A percentile compares a stretch with the other conserved stretches of the same genome.
Evolutionary conservation across 2,113 vertebrate genomes (phyloP).

Genomic region (Xenus cinereus): DNA sequence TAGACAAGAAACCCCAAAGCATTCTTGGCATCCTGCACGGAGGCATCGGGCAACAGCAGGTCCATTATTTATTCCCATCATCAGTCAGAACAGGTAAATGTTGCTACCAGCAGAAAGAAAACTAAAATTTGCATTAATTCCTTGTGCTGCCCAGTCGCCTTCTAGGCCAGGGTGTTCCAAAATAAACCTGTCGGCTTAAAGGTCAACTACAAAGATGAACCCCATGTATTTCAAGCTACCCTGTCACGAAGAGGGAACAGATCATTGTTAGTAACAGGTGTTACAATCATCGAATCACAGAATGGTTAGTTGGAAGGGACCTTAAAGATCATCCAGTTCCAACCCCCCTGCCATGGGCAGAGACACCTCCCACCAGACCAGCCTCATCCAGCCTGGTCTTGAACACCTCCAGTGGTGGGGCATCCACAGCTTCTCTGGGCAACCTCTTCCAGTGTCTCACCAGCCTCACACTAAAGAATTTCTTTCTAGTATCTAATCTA

Average conservation of each 20-base stretch:
- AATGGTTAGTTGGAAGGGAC: no score
- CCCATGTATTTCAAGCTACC: neutral
- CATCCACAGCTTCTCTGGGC: no score
- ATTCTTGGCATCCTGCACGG: neutral
- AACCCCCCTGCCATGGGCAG: no score
- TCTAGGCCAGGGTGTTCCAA: neutral
- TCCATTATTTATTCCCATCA: neutral
- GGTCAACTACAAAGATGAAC: neutral
- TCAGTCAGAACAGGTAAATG: neutral
- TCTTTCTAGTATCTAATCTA: no score
- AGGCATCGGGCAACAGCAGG: neutral
- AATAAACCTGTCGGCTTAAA: neutral
- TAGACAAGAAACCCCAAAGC: neutral
- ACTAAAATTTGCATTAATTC: neutral
- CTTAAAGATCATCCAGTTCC: no score
- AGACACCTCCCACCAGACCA: no score
- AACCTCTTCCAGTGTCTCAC: no score
- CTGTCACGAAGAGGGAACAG: neutral
- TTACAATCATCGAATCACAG: neutral
- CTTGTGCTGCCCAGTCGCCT: neutral
- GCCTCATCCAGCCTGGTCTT: no score
- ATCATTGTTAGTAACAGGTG: slow-evolving; percentile 10
- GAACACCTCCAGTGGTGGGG: no score
- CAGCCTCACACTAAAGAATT: no score
- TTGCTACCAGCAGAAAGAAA: neutral